Base-by-base conservation (phyloP, 2,888 invertebrate genomes). In the Drosophila parthenogenetica region DNA sequence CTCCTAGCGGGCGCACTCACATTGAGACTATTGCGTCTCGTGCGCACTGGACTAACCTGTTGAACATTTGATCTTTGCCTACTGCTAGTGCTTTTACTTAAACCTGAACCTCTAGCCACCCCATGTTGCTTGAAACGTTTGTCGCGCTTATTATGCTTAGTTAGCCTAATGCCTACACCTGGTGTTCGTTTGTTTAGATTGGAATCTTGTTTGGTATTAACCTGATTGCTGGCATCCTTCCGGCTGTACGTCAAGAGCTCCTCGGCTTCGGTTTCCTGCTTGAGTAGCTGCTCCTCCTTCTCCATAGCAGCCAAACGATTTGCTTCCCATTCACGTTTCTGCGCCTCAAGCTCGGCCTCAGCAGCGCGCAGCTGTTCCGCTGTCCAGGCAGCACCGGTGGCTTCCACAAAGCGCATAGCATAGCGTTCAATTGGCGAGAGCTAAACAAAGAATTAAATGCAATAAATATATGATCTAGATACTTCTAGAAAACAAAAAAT, bases 401-500 rank as follows among this genome's bases (percentile, higher is more conserved):
- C 95, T 93, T 99, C 99, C 82, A 99, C 96, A 90, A 97, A 96
- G 19, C 95, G 94, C 95, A 99, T 97, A 14, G 99, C 99, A 93
- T 98, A 99, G 59, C 96, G 95, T 93, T 99, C 99, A 70, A 99
- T 96, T 1, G 98, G 97, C 37, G 96, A 96, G 72, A 99, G 93
- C 98, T 99, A 93, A 5, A 71, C 53, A 17, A 22, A 11, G 1
- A 1, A 37, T 43, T 25, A 8, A 48, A 10, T 5, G 2, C n/a
- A 16, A n/a, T 8, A 13, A 13, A 17, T 53, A 43, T 16, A 40
- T 32, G 35, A 35, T 35, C 13, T 35, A 35, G 4, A 35, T 13
- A 13, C 35, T 3, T 35, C 7, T 35, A 13, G 0, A 35, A 39
- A 10, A 5, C 5, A 5, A 43, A 37, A 22, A 7, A 0, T 17